phyloP scores from a whole-genome alignment of 2,888 invertebrate species.

The Eurois occulta region DNA sequence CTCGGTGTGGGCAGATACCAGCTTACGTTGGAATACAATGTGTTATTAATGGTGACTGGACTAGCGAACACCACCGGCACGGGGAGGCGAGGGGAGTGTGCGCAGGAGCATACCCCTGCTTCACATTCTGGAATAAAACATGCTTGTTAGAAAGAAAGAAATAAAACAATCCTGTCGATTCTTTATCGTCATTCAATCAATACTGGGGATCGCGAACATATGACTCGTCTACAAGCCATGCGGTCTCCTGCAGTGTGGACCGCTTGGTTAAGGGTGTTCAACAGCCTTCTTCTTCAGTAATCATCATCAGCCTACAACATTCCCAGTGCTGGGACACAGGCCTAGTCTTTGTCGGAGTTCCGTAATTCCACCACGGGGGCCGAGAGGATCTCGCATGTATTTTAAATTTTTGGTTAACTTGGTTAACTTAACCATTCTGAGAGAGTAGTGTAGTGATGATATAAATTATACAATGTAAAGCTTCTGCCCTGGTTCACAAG shows the following conservation, averaged over 20 bases:
- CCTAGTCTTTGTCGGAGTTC: background rate
- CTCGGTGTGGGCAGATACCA: slow-evolving; percentile 80
- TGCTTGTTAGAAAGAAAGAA: background rate
- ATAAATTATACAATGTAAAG: too few relatives aligned
- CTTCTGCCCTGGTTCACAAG: too few relatives aligned
- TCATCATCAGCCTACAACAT: background rate
- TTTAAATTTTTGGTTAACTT: background rate
- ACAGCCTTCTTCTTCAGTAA: background rate
- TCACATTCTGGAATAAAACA: slow-evolving; percentile 81
- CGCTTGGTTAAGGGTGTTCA: background rate
- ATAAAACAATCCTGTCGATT: background rate
- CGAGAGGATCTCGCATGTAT: background rate
- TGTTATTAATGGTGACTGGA: slow-evolving; percentile 73
- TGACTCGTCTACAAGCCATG: background rate
- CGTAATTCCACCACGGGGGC: too few relatives aligned
- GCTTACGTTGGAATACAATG: slow-evolving; percentile 80
- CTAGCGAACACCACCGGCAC: slow-evolving; percentile 76
- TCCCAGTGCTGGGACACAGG: background rate
- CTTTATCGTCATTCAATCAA: background rate
- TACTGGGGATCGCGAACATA: background rate
- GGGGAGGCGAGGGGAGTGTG: slow-evolving; percentile 82
- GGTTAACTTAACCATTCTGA: too few relatives aligned
- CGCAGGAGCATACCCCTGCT: slow-evolving; percentile 84
- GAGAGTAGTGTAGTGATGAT: too few relatives aligned
- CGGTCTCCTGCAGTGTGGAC: background rate